Conservation (phyloP, 2,113 vertebrate species). For the Menura novaehollandiae region DNA sequence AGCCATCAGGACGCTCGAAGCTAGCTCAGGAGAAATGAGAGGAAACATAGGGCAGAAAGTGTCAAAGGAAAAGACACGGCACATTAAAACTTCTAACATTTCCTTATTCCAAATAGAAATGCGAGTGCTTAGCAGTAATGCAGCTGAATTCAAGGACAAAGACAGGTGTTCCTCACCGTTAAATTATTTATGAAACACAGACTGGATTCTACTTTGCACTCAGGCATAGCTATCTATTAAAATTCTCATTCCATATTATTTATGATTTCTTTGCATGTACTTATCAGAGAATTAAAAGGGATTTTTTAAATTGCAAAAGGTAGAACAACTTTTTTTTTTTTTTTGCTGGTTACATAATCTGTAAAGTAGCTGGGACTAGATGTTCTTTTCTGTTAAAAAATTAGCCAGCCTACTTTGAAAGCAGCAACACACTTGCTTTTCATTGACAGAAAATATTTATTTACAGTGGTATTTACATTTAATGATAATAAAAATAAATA, state of each 20-base stretch:
- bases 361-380: background rate
- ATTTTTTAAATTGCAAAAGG: background rate
- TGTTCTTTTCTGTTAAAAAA: background rate
- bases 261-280: background rate
- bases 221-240: background rate
- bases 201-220: background rate
- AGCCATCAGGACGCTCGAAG: background rate
- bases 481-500: background rate
- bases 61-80: background rate
- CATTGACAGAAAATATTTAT: constrained; percentile 49
- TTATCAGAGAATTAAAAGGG: background rate
- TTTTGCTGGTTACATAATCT: background rate
- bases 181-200: background rate
- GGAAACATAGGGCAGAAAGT: background rate
- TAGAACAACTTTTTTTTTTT: background rate
- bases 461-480: constrained; percentile 37
- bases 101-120: background rate
- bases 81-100: background rate
- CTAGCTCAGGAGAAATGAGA: background rate
- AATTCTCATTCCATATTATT: background rate
- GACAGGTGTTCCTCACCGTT: background rate
- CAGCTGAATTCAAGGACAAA: background rate
- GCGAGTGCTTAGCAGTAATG: background rate
- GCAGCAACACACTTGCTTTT: constrained; percentile 59
- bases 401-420: constrained; percentile 45